Percentiles rank a stretch among this genome's conserved stretches.
Conservation (phyloP, 2,888 invertebrate species). For the Drosophila prolongata region DNA sequence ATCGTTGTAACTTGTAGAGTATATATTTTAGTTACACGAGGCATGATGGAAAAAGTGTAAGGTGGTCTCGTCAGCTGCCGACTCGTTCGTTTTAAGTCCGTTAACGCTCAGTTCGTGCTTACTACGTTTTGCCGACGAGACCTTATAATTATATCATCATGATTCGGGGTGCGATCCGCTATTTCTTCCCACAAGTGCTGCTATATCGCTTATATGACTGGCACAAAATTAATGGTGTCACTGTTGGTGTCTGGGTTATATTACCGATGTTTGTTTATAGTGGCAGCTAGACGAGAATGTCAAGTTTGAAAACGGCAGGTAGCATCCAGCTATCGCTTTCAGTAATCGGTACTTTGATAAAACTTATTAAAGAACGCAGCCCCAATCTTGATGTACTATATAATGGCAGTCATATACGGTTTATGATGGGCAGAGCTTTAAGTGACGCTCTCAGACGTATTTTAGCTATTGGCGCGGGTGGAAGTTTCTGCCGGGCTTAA, state of each 20-base stretch:
- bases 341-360: constrained; percentile 54
- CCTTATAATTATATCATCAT: too few species aligned
- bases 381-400: constrained; percentile 31
- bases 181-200: neutral
- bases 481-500: constrained; percentile 38
- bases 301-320: constrained; percentile 19
- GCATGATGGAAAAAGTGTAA: too few species aligned
- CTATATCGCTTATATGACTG: constrained; percentile 14
- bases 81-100: too few species aligned
- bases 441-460: constrained; percentile 58
- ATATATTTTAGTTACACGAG: too few species aligned
- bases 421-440: constrained; percentile 38
- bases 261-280: constrained; percentile 22
- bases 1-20: too few species aligned
- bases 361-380: constrained; percentile 38
- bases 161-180: too few species aligned
- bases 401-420: constrained; percentile 63
- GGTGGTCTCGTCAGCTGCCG: too few species aligned
- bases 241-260: constrained; percentile 5
- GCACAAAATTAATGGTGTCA: neutral
- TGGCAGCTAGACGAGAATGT: constrained; percentile 4
- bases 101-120: too few species aligned
- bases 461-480: constrained; percentile 59
- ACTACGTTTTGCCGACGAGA: too few species aligned
- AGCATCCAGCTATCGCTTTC: constrained; percentile 41